phyloP scores from a whole-genome alignment of 2,797 vertebrate genomes.

The Odontamblyopus rebecca region DNA sequence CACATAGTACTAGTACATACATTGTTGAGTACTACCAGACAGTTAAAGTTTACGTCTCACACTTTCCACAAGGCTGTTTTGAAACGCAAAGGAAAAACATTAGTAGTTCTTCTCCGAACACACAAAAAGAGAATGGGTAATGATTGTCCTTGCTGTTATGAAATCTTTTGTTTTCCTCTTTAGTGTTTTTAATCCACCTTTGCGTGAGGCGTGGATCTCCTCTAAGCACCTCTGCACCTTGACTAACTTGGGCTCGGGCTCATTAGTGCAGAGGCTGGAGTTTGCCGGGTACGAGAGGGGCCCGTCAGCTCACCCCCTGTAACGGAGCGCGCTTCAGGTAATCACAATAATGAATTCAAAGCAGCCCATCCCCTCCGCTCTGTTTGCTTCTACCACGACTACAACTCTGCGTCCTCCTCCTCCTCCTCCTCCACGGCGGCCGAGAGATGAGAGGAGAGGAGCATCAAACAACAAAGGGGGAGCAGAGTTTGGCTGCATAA shows the following conservation, averaged over 20 bases:
- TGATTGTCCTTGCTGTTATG: constrained; percentile 29
- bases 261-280: constrained; percentile 72
- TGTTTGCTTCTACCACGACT: constrained; percentile 28
- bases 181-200: constrained; percentile 52
- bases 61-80: neutral
- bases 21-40: neutral
- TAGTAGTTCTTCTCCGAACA: constrained; percentile 20
- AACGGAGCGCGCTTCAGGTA: constrained; percentile 77
- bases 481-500: constrained; percentile 76
- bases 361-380: constrained; percentile 24
- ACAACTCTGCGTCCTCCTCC: constrained; percentile 56
- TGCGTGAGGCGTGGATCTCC: constrained; percentile 53
- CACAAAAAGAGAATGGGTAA: constrained; percentile 15
- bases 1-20: too few relatives aligned
- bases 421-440: constrained; percentile 64
- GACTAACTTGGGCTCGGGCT: constrained; percentile 69
- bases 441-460: constrained; percentile 14
- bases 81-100: neutral
- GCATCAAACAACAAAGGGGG: constrained; percentile 61
- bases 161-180: constrained; percentile 57
- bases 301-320: constrained; percentile 70
- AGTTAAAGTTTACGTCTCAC: neutral
- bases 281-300: constrained; percentile 62
- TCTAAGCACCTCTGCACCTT: constrained; percentile 74
- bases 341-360: constrained; percentile 74